Base-by-base conservation (phyloP, 2,113 vertebrate genomes). In the Rissa tridactyla region DNA sequence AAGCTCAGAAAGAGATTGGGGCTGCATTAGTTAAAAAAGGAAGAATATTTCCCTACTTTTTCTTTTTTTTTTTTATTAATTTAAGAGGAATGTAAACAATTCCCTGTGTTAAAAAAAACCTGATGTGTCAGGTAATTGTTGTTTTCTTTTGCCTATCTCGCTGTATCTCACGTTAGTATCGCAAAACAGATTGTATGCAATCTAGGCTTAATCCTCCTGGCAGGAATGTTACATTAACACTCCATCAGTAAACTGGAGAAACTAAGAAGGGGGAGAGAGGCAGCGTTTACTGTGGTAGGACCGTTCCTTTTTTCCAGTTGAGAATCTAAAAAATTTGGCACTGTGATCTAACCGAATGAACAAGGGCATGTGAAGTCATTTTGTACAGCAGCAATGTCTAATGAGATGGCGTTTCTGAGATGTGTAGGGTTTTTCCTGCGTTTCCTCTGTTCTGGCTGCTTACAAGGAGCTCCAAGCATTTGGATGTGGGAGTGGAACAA, bases 1-100 rank as follows among this genome's bases (percentile, higher is more conserved):
- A 98, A 98, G 96, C 98, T 96, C 96, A 95, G 95, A 92, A 94
- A 94, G 97, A 97, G 95, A 93, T 95, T 95, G 97, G 97, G 93
- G 77, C 91, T 96, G 94, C 94, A 94, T 97, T 98, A 98, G 97
- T 98, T 98, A 97, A 97, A 97, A 96, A 91, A 97, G 66, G 90
- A 94, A 94, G 80, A 93, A 86, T 93, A 91, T 88, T 94, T 94
- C 83, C 57, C 22, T 40, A 42, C 20, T 42, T 93, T 44, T 40
- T 61, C 7, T 32, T 42, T 44, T 36, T 40, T 18, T n/a, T 40
- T 62, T 49, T 84, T 85, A 83, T 84, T 32, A 88, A 91, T 95
- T 96, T 93, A 94, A 92, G 92, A 93, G 81, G 92, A 97, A 95
- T 95, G 82, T 97, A 97, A 95, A 94, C 89, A 87, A 86, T 96